Base-by-base conservation (phyloP, 2,888 invertebrate species). In the Baccha elongata region DNA sequence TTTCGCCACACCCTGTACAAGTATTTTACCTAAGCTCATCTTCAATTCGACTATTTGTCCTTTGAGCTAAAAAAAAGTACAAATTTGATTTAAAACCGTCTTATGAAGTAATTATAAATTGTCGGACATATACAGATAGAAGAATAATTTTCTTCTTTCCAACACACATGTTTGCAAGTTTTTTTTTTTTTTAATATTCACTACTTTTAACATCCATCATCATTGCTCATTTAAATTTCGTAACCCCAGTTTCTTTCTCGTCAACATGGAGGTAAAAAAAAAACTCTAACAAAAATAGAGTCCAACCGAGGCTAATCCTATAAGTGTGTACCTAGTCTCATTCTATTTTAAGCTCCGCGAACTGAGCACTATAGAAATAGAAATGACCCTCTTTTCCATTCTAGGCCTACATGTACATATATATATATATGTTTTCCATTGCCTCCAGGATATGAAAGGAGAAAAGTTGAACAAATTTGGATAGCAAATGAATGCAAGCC, bases 341-440 rank as follows among this genome's bases (percentile, higher is more conserved):
- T 55, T 71, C 76, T 76, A 64, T 76, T 69, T 76, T 62, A 53
- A 76, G 53, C 40, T 26, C n/a, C n/a, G n/a, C n/a, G n/a, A n/a
- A n/a, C 23, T 26, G 15, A 15, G 32, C 71, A 71, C 32, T 40
- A 8, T 15, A 40, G 35, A 15, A 40, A 8, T 15, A 40, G 35
- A 15, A 40, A 13, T 62, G 17, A 60, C 52, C 29, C 13, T 48
- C 17, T 60, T 53, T 6, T 15, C 19, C 17, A 19, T 32, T 52
- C 4, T 17, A 52, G 19, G 32, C 7, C 53, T 29, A 17, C 11
- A 1, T 17, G 3, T 40, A 40, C 1, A 13, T 3, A 4, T 40
- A 5, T 40, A 17, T 19, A 53, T 3, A 19, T 7, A 6, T 2
- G n/a, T 53, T 53, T 21, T 37, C 8, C 29, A 13, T 23, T 15